phyloP scores from a whole-genome alignment of 2,888 invertebrate species.

The Hirtodrosophila alboralis region DNA sequence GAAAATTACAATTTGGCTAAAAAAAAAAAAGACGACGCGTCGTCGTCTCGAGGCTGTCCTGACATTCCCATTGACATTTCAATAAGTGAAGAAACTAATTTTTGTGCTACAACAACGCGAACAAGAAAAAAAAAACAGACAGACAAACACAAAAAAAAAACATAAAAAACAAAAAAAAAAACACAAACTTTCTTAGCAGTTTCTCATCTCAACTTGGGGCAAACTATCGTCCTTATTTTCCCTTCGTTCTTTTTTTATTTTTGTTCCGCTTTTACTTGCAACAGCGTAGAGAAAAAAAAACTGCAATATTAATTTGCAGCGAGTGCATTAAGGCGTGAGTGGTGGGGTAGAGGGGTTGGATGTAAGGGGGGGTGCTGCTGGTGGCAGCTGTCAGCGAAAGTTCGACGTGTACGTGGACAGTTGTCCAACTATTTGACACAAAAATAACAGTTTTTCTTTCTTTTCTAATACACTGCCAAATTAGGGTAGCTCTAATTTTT shows the following conservation, averaged over 20 bases:
- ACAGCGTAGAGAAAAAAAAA: no score
- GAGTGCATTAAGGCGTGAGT: constrained; percentile 72
- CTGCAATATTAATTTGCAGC: constrained; percentile 77
- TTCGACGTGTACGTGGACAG: constrained; percentile 75
- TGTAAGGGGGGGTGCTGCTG: constrained; percentile 19
- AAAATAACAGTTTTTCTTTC: constrained; percentile 75
- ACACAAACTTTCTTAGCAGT: constrained; percentile 57
- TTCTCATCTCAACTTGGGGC: constrained; percentile 63
- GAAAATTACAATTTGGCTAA: constrained; percentile 74
- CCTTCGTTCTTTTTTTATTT: constrained; percentile 1
- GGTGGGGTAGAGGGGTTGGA: not conserved
- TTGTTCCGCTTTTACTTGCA: not conserved
- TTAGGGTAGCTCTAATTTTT: not conserved
- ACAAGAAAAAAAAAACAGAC: constrained; percentile 10
- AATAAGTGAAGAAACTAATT: constrained; percentile 79
- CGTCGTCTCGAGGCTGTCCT: constrained; percentile 36
- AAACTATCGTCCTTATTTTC: constrained; percentile 39
- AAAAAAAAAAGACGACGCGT: constrained; percentile 18
- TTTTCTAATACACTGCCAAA: no score
- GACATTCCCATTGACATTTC: constrained; percentile 79
- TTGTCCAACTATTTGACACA: constrained; percentile 77
- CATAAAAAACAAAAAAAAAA: constrained; percentile 25
- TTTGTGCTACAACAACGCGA: constrained; percentile 50
- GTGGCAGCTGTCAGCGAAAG: constrained; percentile 75
- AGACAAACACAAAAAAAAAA: constrained; percentile 46